A percentile compares a stretch with the other conserved stretches of the same genome.
phyloP scores from a whole-genome alignment of 1,140 invertebrate genomes.

The Sogatella furcifera region DNA sequence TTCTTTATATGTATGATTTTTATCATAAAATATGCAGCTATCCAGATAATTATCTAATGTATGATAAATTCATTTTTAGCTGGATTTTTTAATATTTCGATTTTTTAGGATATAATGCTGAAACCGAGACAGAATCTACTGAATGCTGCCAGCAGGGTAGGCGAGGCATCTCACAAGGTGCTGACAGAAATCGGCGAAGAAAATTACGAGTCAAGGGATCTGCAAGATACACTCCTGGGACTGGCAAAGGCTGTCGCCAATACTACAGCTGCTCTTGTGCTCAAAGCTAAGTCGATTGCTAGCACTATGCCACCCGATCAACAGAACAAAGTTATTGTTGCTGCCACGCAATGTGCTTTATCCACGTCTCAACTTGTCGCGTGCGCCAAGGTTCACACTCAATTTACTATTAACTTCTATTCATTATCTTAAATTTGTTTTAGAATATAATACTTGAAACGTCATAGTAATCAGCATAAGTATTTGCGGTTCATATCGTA shows the following conservation, averaged over 20 bases:
- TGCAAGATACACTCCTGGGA: slow-evolving; percentile 75
- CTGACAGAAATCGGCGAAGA: slow-evolving; percentile 92
- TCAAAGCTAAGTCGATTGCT: slow-evolving; percentile 89
- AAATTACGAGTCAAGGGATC: slow-evolving; percentile 62
- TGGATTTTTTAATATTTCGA: not conserved
- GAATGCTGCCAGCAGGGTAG: slow-evolving; percentile 87
- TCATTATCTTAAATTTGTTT: too few species aligned
- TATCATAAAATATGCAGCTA: too few species aligned
- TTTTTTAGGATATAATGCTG: not conserved
- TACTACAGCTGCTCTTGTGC: slow-evolving; percentile 86
- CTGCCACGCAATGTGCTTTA: slow-evolving; percentile 92
- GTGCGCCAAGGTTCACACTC: slow-evolving; percentile 93
- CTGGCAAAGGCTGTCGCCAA: slow-evolving; percentile 94
- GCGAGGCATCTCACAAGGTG: slow-evolving; percentile 89
- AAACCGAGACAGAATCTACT: slow-evolving; percentile 84
- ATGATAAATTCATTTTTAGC: not conserved
- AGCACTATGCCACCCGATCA: slow-evolving; percentile 68
- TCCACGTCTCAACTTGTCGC: slow-evolving; percentile 96
- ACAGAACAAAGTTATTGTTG: slow-evolving; percentile 83
- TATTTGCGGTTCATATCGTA: too few species aligned
- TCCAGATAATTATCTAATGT: too few species aligned
- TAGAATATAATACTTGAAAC: too few species aligned
- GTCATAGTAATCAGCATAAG: too few species aligned
- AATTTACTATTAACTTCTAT: too few species aligned
- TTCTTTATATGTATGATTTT: too few species aligned